Evolutionary conservation across 2,888 invertebrate species (phyloP).

Genomic region (Troglohyphantes excavatus): DNA sequence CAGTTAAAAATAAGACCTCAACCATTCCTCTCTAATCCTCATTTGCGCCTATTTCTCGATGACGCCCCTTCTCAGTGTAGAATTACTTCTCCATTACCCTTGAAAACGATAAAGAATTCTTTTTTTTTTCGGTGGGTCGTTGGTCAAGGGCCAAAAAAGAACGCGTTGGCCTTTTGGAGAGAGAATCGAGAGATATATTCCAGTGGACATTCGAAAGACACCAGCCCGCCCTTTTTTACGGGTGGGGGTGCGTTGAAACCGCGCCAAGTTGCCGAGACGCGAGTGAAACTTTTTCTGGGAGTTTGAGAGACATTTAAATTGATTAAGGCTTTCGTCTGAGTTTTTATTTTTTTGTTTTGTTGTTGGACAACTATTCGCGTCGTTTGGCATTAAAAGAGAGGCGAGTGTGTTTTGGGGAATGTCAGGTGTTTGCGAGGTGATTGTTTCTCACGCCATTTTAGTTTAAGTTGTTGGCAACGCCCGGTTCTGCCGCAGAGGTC

Average conservation of each 20-base stretch:
- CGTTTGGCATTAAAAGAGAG: neutral
- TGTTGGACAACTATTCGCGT: neutral
- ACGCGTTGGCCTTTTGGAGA: neutral
- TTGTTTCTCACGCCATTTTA: too few species aligned
- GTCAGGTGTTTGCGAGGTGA: neutral
- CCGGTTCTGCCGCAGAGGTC: too few species aligned
- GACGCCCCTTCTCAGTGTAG: conserved; percentile 27
- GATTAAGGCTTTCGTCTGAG: conserved; percentile 13
- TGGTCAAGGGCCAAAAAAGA: conserved; percentile 32
- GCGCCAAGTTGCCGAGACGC: conserved; percentile 23
- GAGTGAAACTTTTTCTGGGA: conserved; percentile 26
- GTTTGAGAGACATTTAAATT: conserved; percentile 47
- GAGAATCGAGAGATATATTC: too few species aligned
- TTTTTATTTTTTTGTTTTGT: neutral
- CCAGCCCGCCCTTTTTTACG: conserved; percentile 1
- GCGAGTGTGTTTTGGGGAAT: neutral
- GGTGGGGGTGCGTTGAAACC: neutral
- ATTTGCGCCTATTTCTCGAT: conserved; percentile 1
- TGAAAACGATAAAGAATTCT: neutral
- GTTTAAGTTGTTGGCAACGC: too few species aligned
- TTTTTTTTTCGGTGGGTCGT: neutral
- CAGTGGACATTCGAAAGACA: neutral
- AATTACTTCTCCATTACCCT: neutral
- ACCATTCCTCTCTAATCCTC: neutral
- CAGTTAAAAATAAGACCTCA: conserved; percentile 13